These are phyloP conservation scores for Nothoprocta perdicaria DNA, from an alignment of 2,113 vertebrate species.

Conservation along the genomic window DNA sequence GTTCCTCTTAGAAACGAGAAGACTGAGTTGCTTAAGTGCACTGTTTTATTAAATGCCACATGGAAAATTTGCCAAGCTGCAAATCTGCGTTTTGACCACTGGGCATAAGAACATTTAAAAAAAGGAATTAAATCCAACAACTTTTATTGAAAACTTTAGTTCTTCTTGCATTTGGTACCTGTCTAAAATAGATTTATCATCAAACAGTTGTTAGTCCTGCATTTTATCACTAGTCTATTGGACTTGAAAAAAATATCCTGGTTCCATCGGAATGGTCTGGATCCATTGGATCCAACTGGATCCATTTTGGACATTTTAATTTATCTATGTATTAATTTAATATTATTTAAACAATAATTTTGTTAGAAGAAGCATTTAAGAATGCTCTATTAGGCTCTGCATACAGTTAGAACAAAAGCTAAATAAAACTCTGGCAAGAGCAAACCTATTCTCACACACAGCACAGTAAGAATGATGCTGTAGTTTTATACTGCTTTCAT, in stretches of 20 bases:
- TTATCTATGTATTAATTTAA: background rate
- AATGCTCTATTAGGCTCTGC: background rate
- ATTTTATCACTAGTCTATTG: background rate
- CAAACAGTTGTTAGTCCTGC: background rate
- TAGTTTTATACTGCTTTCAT: background rate
- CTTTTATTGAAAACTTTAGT: background rate
- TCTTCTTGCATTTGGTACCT: background rate
- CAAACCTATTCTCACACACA: background rate
- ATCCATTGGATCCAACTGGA: background rate
- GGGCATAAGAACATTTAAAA: background rate
- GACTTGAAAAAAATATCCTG: background rate
- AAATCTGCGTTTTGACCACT: background rate
- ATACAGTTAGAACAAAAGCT: background rate
- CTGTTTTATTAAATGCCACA: background rate
- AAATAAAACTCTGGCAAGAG: background rate
- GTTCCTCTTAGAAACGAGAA: background rate
- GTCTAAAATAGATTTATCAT: background rate
- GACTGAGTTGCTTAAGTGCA: background rate
- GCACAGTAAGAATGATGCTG: background rate
- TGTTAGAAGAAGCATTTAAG: background rate
- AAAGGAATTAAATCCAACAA: background rate
- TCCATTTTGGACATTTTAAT: background rate
- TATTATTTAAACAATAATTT: background rate
- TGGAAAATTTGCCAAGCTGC: background rate
- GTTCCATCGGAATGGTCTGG: background rate